Percentiles rank a stretch among this genome's conserved stretches.
Conservation (phyloP, 2,888 invertebrate species). For the Danaus chrysippus region DNA sequence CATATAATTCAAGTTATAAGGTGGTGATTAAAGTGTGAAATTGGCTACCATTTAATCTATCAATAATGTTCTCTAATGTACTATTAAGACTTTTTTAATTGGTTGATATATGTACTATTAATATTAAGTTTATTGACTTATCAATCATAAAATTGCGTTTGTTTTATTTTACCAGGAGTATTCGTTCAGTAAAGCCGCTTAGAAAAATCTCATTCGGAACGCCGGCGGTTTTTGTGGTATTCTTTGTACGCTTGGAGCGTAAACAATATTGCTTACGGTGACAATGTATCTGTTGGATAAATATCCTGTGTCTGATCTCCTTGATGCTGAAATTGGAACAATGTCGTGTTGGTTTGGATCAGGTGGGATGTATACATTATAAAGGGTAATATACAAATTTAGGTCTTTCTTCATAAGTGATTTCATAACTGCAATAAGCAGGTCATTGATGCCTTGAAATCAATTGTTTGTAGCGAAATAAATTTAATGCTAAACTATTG, state of each 20-base stretch:
- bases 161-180: constrained; percentile 52
- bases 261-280: constrained; percentile 76
- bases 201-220: constrained; percentile 65
- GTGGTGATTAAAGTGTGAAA: too few species aligned
- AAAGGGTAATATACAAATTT: not conserved
- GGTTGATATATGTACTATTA: too few species aligned
- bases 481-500: too few species aligned
- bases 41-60: too few species aligned
- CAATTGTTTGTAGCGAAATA: too few species aligned
- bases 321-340: constrained; percentile 81
- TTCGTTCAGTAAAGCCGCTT: constrained; percentile 68
- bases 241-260: constrained; percentile 86
- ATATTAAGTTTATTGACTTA: too few species aligned
- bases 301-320: constrained; percentile 52
- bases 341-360: constrained; percentile 83
- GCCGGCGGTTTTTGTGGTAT: constrained; percentile 81
- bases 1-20: too few species aligned
- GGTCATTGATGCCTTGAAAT: too few species aligned
- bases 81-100: too few species aligned
- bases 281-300: constrained; percentile 77
- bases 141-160: not conserved
- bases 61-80: too few species aligned
- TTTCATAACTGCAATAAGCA: too few species aligned
- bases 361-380: constrained; percentile 60
- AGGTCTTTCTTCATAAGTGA: not conserved